Percentiles rank a stretch among this genome's conserved stretches.
These are phyloP conservation scores for Ploceus nigricollis DNA, from an alignment of 2,113 vertebrate genomes.

Conservation along the genomic window DNA sequence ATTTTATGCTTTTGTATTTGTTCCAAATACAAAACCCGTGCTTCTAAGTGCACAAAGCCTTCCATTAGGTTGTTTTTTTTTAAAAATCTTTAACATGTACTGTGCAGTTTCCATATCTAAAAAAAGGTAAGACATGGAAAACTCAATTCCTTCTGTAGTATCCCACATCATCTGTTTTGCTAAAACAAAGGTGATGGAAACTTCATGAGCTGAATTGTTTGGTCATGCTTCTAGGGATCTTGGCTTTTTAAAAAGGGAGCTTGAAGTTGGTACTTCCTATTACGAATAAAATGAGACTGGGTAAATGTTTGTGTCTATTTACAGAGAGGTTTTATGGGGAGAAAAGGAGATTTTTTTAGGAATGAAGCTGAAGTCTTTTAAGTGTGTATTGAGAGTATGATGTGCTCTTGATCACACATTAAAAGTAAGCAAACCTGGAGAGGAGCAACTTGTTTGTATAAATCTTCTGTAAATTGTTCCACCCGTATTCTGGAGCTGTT, in stretches of 20 bases:
- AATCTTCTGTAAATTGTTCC: background rate
- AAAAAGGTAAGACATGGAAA: background rate
- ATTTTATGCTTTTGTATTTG: background rate
- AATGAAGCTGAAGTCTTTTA: background rate
- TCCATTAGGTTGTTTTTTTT: background rate
- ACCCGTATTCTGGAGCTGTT: accelerated
- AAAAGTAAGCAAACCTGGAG: background rate
- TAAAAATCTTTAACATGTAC: background rate
- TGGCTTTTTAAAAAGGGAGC: background rate
- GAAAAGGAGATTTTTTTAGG: background rate
- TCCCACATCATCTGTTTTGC: background rate
- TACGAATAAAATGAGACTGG: background rate
- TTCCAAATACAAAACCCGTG: background rate
- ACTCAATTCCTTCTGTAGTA: background rate
- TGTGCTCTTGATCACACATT: background rate
- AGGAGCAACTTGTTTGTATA: background rate
- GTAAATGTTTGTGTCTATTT: background rate
- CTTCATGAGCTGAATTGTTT: background rate
- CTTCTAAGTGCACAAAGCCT: background rate
- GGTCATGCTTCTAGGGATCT: background rate
- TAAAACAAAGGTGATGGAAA: background rate
- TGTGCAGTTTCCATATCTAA: background rate
- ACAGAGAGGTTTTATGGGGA: background rate
- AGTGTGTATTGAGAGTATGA: background rate
- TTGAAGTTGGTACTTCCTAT: background rate